Conservation (phyloP, 2,797 vertebrate species). For the Brotula barbata region DNA sequence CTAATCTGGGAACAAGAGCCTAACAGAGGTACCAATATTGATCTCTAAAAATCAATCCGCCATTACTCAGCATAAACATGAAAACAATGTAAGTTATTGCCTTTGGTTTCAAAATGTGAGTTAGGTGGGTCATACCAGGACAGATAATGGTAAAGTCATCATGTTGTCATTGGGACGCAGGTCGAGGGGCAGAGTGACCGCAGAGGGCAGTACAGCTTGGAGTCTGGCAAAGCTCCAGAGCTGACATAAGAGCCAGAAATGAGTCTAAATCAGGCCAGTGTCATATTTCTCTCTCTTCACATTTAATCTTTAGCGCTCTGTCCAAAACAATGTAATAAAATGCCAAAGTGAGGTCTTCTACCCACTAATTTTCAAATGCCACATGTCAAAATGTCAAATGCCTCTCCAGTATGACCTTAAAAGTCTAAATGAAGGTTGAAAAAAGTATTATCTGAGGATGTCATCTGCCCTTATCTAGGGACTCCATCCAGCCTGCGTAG, state of each 20-base stretch:
- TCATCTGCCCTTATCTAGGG: conserved; percentile 41
- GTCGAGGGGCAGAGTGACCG: conserved; percentile 32
- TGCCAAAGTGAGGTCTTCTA: conserved; percentile 44
- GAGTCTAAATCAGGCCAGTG: conserved; percentile 38
- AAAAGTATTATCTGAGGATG: conserved; percentile 44
- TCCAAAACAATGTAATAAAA: conserved; percentile 40
- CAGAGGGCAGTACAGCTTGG: conserved; percentile 21
- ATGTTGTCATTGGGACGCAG: conserved; percentile 32
- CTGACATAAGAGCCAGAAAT: conserved; percentile 26
- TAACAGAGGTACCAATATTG: conserved; percentile 32
- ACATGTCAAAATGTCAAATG: conserved; percentile 64
- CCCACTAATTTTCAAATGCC: conserved; percentile 57
- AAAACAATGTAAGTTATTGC: too few relatives aligned
- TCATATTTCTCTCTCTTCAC: conserved; percentile 43
- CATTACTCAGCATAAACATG: neutral
- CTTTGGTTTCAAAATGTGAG: neutral
- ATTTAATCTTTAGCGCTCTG: conserved; percentile 36
- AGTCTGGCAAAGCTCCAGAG: conserved; percentile 18
- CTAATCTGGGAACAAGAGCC: conserved; percentile 31
- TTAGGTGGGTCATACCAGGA: too few relatives aligned
- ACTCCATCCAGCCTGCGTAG: conserved; percentile 22
- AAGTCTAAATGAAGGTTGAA: conserved; percentile 62
- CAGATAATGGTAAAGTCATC: conserved; percentile 24
- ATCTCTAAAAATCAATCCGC: conserved; percentile 28
- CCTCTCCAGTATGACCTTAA: conserved; percentile 54